A percentile compares a stretch with the other conserved stretches of the same genome.
Conservation (phyloP, 1,140 invertebrate species). For the Zaprionus davidi region DNA sequence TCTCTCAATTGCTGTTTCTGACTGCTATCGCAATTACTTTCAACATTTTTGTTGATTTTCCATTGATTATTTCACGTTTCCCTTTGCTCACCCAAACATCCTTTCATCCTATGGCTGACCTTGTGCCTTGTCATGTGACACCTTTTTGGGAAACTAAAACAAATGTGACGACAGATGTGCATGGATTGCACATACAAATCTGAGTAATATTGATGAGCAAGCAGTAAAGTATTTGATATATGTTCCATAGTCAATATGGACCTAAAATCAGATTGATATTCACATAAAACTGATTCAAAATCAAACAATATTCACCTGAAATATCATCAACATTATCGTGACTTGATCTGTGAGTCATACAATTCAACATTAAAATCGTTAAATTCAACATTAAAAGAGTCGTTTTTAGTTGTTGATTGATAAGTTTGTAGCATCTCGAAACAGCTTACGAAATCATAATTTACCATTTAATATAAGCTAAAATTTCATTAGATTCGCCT, state of each 20-base stretch:
- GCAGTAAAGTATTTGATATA: too few species aligned
- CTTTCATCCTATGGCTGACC: not conserved
- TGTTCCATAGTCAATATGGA: too few species aligned
- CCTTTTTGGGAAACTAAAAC: not conserved
- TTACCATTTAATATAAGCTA: not conserved
- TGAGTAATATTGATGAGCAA: not conserved
- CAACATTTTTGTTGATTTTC: conserved; percentile 73
- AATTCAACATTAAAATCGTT: too few species aligned
- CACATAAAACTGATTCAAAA: too few species aligned
- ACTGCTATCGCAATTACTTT: conserved; percentile 71
- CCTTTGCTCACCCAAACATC: not conserved
- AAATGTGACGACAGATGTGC: conserved; percentile 2
- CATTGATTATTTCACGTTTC: conserved; percentile 59
- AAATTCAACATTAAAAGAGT: too few species aligned
- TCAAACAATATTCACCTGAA: too few species aligned
- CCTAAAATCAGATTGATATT: too few species aligned
- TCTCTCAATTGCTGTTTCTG: conserved; percentile 30
- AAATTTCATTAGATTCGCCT: not conserved
- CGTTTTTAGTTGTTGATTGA: too few species aligned
- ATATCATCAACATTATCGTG: too few species aligned
- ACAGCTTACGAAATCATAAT: not conserved
- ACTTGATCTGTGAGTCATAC: not conserved
- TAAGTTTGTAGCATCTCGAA: too few species aligned
- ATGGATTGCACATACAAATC: not conserved
- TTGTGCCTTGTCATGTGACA: conserved; percentile 6